Evolutionary conservation across 1,140 invertebrate genomes (phyloP).

Genomic region (Listronotus bonariensis): DNA sequence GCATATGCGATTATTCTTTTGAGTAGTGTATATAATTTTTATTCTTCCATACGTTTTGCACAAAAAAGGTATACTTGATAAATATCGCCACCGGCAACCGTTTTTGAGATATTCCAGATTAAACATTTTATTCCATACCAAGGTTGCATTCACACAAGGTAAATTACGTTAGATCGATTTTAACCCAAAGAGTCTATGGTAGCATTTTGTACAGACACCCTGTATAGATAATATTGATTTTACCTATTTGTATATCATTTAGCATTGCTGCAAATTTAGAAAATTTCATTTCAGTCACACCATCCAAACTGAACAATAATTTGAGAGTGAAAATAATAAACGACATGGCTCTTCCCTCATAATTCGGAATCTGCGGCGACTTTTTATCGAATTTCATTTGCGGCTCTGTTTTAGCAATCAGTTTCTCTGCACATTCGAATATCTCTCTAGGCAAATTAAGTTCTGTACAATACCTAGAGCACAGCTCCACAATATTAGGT

Average conservation of each 20-base stretch:
- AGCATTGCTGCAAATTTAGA: constrained; percentile 60
- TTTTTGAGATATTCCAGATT: no score
- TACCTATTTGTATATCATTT: constrained; percentile 54
- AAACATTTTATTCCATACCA: no score
- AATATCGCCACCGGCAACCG: no score
- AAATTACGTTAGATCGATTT: no score
- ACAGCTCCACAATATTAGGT: constrained; percentile 59
- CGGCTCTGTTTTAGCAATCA: constrained; percentile 36
- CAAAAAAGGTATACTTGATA: no score
- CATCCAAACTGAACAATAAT: constrained; percentile 67
- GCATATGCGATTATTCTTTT: no score
- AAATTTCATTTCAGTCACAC: constrained; percentile 63
- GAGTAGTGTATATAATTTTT: no score
- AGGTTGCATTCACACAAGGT: no score
- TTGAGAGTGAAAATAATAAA: constrained; percentile 68
- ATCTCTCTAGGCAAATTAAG: constrained; percentile 59
- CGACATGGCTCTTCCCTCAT: constrained; percentile 66
- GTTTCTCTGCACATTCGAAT: constrained; percentile 32
- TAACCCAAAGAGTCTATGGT: no score
- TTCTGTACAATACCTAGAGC: constrained; percentile 61
- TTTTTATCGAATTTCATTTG: constrained; percentile 37
- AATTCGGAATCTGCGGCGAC: constrained; percentile 58
- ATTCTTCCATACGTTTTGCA: no score
- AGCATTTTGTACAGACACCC: no score
- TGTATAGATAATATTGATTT: constrained; percentile 1